These are phyloP conservation scores for Diphyllodes magnificus DNA, from an alignment of 2,113 vertebrate genomes.

Conservation along the genomic window DNA sequence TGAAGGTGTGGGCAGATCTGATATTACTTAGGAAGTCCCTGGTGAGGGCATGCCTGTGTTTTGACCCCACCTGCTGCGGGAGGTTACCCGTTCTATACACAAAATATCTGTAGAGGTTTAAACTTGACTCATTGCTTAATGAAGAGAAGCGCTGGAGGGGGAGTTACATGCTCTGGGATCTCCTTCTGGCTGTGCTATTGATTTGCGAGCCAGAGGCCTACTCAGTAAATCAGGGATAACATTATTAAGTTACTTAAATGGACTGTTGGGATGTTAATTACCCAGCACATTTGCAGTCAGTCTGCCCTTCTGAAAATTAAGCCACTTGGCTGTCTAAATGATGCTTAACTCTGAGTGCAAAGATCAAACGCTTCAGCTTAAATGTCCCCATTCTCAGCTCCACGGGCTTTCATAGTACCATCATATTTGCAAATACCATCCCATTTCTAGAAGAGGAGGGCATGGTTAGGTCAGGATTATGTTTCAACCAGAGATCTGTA, in stretches of 20 bases:
- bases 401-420: not conserved
- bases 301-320: constrained; percentile 38
- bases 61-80: constrained; percentile 26
- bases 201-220: not conserved
- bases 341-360: constrained; percentile 24
- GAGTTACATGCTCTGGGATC: not conserved
- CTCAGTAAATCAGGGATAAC: constrained; percentile 30
- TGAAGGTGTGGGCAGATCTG: constrained; percentile 28
- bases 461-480: constrained; percentile 38
- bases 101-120: constrained; percentile 28
- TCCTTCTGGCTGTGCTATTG: constrained; percentile 18
- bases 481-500: constrained; percentile 16
- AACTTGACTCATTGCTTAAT: not conserved
- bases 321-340: constrained; percentile 35
- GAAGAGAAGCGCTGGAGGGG: not conserved
- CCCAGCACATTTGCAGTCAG: not conserved
- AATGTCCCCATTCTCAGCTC: not conserved
- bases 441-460: not conserved
- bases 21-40: constrained; percentile 28
- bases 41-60: constrained; percentile 11
- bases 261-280: constrained; percentile 43
- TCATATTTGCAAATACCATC: constrained; percentile 10
- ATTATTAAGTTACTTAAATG: constrained; percentile 50
- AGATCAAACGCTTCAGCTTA: constrained; percentile 31
- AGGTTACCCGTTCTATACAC: not conserved